Evolutionary conservation across 1,140 invertebrate genomes (phyloP).

Genomic region (Trichonephila clavata): DNA sequence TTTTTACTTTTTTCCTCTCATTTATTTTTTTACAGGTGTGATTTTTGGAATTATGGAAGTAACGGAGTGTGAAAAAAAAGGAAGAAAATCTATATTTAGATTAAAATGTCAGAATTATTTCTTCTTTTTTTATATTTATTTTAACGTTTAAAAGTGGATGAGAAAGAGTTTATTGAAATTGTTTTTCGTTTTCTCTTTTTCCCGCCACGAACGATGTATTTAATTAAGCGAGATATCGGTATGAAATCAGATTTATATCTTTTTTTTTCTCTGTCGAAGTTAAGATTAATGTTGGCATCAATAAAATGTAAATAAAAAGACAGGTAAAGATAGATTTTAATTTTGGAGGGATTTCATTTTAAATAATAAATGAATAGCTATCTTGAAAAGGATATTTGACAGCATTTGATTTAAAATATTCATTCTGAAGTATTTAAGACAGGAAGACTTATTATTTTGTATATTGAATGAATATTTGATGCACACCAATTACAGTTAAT

Average conservation of each 20-base stretch:
- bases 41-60: constrained; percentile 7
- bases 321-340: neutral
- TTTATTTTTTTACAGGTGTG: constrained; percentile 43
- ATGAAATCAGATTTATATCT: neutral
- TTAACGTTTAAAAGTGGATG: neutral
- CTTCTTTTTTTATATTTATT: neutral
- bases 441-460: too few relatives aligned
- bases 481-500: too few relatives aligned
- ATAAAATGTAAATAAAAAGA: constrained; percentile 4
- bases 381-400: neutral
- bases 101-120: constrained; percentile 52
- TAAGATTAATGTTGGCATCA: constrained; percentile 3
- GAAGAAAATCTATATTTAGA: constrained; percentile 41
- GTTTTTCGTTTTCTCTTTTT: neutral
- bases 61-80: neutral
- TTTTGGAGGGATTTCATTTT: neutral
- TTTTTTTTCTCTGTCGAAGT: neutral
- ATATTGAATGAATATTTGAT: too few relatives aligned
- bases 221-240: neutral
- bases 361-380: neutral
- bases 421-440: too few relatives aligned
- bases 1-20: neutral
- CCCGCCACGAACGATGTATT: neutral
- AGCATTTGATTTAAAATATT: too few relatives aligned
- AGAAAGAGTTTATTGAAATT: constrained; percentile 25